Conservation (phyloP, 2,888 invertebrate species). For the Ernsta delagoae region DNA sequence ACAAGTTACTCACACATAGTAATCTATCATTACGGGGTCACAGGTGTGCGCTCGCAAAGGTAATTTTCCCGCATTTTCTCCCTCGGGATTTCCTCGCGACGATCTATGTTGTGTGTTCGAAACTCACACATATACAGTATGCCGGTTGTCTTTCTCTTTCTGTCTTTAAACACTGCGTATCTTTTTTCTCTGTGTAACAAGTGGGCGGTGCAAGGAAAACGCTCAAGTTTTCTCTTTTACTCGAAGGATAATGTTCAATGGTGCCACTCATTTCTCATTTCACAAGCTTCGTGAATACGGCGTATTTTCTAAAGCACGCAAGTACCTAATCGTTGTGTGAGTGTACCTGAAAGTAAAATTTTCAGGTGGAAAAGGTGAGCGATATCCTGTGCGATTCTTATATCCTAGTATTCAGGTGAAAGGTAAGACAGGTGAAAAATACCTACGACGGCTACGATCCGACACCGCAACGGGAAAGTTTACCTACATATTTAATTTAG, state of each 20-base stretch:
- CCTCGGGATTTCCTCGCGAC: background rate
- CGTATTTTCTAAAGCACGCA: no score
- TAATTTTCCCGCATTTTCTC: slow-evolving; percentile 22
- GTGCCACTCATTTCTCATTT: background rate
- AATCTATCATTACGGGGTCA: background rate
- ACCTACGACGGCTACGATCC: no score
- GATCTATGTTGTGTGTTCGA: background rate
- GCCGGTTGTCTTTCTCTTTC: background rate
- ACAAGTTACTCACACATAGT: slow-evolving; percentile 39
- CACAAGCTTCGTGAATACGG: no score
- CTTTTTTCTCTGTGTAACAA: no score
- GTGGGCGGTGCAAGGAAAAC: no score
- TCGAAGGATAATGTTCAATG: background rate
- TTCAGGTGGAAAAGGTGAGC: slow-evolving; percentile 58
- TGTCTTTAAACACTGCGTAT: no score
- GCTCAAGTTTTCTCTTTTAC: no score
- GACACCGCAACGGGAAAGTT: no score
- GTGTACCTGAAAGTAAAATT: slow-evolving; percentile 56
- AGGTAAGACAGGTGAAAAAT: slow-evolving; percentile 77
- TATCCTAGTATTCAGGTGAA: slow-evolving; percentile 75
- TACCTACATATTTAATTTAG: no score
- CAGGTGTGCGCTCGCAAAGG: background rate
- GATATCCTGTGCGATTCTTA: slow-evolving; percentile 56
- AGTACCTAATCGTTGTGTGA: slow-evolving; percentile 47
- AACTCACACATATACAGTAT: background rate